Conservation (phyloP, 35 echinoderm and acorn worm genomes). For the Anneissia japonica region DNA sequence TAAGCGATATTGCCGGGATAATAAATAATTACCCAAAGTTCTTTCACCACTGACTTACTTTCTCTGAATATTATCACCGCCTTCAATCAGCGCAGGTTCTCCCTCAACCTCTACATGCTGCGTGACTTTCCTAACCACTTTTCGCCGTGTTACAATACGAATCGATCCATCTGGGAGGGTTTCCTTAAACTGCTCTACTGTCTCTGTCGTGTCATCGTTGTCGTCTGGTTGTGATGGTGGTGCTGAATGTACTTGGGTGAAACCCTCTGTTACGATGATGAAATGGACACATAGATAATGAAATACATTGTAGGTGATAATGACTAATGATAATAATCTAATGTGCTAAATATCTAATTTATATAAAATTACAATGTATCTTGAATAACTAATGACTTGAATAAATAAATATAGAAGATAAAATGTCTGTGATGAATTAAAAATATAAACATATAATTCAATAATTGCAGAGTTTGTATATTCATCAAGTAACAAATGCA, state of each 20-base stretch:
- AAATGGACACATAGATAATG: background rate
- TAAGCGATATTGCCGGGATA: no score
- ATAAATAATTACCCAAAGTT: no score
- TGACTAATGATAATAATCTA: background rate
- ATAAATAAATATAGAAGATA: no score
- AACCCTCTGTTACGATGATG: background rate
- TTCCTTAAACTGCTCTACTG: slow-evolving; percentile 85
- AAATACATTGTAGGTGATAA: background rate
- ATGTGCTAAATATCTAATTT: no score
- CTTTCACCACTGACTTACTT: background rate
- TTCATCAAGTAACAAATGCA: no score
- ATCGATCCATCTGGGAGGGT: slow-evolving; percentile 76
- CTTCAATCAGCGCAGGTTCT: slow-evolving; percentile 53
- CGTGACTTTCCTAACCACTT: slow-evolving; percentile 60
- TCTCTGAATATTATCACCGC: background rate
- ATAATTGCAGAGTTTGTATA: no score
- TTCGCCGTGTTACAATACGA: slow-evolving; percentile 64
- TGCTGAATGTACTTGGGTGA: background rate
- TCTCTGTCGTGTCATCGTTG: slow-evolving; percentile 65
- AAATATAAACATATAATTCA: no score
- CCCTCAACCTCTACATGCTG: slow-evolving; percentile 75
- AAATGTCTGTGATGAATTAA: no score
- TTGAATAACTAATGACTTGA: no score
- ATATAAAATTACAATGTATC: no score
- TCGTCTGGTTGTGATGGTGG: slow-evolving; percentile 23